These are phyloP conservation scores for Apamea monoglypha DNA, from an alignment of 2,888 invertebrate species.

Conservation along the genomic window DNA sequence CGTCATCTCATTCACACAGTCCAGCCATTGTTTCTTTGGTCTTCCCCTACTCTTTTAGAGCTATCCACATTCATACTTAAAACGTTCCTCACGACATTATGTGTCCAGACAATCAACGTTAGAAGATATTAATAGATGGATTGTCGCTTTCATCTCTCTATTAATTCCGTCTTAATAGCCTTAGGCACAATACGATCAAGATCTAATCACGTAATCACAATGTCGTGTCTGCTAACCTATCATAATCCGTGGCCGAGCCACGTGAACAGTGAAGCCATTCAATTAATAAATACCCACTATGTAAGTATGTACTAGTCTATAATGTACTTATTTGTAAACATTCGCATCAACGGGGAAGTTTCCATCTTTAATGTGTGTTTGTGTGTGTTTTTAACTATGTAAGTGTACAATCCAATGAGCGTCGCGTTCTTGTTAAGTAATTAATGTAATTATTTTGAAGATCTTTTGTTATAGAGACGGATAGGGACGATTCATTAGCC, in stretches of 20 bases:
- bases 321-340: constrained; percentile 53
- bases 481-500: not conserved
- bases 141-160: not conserved
- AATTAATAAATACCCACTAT: constrained; percentile 48
- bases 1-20: not conserved
- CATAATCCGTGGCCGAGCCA: constrained; percentile 43
- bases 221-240: constrained; percentile 52
- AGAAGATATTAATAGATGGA: constrained; percentile 24
- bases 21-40: too few species aligned
- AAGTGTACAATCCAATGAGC: not conserved
- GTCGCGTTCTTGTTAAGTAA: not conserved
- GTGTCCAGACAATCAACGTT: too few species aligned
- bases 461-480: not conserved
- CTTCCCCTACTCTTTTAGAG: not conserved
- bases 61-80: not conserved
- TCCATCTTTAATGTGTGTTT: constrained; percentile 44
- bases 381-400: not conserved
- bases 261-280: constrained; percentile 55
- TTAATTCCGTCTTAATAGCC: constrained; percentile 7
- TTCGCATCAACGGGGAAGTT: constrained; percentile 48
- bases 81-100: not conserved
- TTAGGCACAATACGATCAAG: constrained; percentile 45
- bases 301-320: constrained; percentile 16
- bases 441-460: not conserved
- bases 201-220: constrained; percentile 31